Base-by-base conservation (phyloP, 2,113 vertebrate genomes). In the Chroicocephalus ridibundus region DNA sequence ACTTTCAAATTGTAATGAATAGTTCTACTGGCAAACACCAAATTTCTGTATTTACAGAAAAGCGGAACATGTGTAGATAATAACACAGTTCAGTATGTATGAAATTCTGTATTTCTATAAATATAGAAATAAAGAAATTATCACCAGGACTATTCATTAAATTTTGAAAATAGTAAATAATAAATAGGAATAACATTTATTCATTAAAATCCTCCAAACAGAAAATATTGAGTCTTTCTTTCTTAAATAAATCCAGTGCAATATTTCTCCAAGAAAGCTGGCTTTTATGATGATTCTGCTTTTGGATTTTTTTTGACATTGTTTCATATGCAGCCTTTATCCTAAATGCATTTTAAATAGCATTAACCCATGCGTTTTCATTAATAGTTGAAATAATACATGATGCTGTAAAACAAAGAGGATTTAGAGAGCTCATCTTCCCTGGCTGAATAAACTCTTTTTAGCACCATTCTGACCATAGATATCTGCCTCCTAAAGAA, bases 1-100 rank as follows among this genome's bases (percentile, higher is more conserved):
- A 97, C 90, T 98, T 97, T 97, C 94, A 97, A 97, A 97, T 95
- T 94, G 92, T 95, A 97, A 95, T 97, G 95, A 98, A 97, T 97
- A 96, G 95, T 97, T 97, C 93, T 93, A 91, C 87, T 85, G 90
- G 97, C 96, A 97, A 98, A 96, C 96, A 97, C 96, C 96, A 97
- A 96, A 97, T 98, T 97, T 97, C 95, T 95, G 70, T 98, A 96
- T 97, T 97, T 98, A 96, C 94, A 97, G 95, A 97, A 97, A 97
- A 91, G 92, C 44, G 0, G 62, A 95, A 90, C 94, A 94, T 95
- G 96, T 88, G 95, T 93, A 96, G 95, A 94, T 97, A 96, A 96
- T 84, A 94, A 95, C 65, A 79, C 54, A 88, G 89, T 88, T 95
- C 93, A 51, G 91, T 96, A 89, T 96, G 70, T 95, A 91, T 69